Evolutionary conservation across 2,797 vertebrate genomes (phyloP).

Genomic region (Eulemur mongoz): DNA sequence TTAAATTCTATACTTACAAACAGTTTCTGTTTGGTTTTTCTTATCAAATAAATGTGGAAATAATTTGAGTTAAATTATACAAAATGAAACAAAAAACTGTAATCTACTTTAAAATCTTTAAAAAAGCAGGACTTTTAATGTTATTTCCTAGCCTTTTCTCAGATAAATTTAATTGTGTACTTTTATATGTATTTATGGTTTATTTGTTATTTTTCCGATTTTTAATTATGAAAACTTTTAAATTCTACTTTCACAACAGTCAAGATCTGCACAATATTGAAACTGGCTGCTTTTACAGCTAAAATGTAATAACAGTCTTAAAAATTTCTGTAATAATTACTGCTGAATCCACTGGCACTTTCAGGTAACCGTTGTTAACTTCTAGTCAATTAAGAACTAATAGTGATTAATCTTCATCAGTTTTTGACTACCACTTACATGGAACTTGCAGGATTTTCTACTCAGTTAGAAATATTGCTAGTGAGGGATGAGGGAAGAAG

Average conservation of each 20-base stretch:
- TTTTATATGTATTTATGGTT: not conserved
- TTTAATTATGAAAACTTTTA: not conserved
- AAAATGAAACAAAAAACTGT: conserved; percentile 20
- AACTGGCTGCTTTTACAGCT: not conserved
- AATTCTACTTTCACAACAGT: not conserved
- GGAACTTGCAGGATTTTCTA: not conserved
- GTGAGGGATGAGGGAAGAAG: not conserved
- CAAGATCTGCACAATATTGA: not conserved
- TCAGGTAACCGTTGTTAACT: not conserved
- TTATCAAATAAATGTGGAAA: conserved; percentile 14
- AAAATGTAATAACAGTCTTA: not conserved
- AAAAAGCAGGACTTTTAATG: not conserved
- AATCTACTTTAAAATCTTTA: conserved; percentile 12
- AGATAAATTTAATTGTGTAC: not conserved
- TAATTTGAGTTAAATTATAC: not conserved
- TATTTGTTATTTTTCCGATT: not conserved
- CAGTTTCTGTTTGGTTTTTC: not conserved
- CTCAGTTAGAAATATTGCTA: not conserved
- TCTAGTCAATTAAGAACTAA: not conserved
- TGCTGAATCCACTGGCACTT: not conserved
- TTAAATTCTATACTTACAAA: conserved; percentile 17
- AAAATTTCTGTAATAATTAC: not conserved
- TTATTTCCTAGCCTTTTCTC: not conserved
- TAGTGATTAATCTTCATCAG: not conserved
- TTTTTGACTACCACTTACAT: not conserved